Conservation (phyloP, 2,113 vertebrate genomes). For the Neolamprologus variostigma region DNA sequence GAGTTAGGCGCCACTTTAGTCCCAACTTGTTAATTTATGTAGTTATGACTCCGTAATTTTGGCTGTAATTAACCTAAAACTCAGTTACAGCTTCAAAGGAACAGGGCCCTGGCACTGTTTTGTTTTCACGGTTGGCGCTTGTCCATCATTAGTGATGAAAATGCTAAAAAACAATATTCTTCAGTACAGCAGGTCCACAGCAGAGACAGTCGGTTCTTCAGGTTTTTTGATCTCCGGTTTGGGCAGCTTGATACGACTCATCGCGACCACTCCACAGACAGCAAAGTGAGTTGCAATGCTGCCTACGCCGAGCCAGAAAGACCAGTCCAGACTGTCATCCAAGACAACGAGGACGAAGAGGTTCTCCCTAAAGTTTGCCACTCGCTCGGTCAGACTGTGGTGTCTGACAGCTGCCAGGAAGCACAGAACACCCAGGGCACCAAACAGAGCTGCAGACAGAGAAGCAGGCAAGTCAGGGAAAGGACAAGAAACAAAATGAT, state of each 20-base stretch:
- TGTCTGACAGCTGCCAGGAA: slow-evolving; percentile 83
- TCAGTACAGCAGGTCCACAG: slow-evolving; percentile 88
- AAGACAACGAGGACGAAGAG: slow-evolving; percentile 80
- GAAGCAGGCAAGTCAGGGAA: background rate
- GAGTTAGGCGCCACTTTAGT: background rate
- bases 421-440: slow-evolving; percentile 74
- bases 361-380: slow-evolving; percentile 87
- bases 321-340: slow-evolving; percentile 81
- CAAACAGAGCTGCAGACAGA: slow-evolving; percentile 75
- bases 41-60: background rate
- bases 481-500: background rate
- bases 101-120: background rate
- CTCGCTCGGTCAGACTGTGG: slow-evolving; percentile 79
- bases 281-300: slow-evolving; percentile 77
- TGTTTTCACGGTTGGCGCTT: background rate
- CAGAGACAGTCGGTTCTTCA: slow-evolving; percentile 82
- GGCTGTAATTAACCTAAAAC: background rate
- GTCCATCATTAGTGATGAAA: background rate
- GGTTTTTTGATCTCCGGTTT: slow-evolving; percentile 83
- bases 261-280: slow-evolving; percentile 80
- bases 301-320: slow-evolving; percentile 90
- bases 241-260: slow-evolving; percentile 84
- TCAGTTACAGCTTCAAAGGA: background rate
- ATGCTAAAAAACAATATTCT: background rate
- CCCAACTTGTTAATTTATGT: background rate